Conservation (phyloP, 1,140 invertebrate genomes). For the Drosophila sturtevanti region DNA sequence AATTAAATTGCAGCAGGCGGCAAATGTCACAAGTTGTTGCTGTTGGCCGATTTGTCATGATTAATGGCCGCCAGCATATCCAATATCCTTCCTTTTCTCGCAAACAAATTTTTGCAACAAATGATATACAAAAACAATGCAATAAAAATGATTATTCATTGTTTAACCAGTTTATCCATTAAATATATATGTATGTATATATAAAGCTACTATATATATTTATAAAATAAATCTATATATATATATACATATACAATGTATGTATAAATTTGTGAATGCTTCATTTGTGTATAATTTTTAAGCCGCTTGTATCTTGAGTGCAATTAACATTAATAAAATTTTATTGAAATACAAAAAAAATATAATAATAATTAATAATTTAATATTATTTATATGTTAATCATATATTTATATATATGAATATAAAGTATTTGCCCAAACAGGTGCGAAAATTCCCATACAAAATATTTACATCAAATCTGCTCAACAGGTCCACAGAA, state of each 20-base stretch:
- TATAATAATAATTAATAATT: too few relatives aligned
- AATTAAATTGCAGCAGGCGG: constrained; percentile 56
- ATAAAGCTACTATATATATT: background rate
- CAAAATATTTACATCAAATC: too few relatives aligned
- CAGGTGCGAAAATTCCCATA: too few relatives aligned
- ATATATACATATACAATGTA: background rate
- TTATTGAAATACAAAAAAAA: background rate
- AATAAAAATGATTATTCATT: constrained; percentile 16
- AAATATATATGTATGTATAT: background rate
- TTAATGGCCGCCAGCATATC: constrained; percentile 27
- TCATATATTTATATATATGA: too few relatives aligned
- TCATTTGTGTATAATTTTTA: constrained; percentile 16
- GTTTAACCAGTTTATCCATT: constrained; percentile 11
- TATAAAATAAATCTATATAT: background rate
- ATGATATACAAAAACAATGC: background rate
- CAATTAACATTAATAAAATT: constrained; percentile 31
- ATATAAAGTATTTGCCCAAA: too few relatives aligned
- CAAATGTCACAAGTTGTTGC: constrained; percentile 47
- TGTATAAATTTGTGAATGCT: background rate
- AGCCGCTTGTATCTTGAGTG: constrained; percentile 47
- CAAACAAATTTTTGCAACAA: background rate
- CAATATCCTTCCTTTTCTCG: constrained; percentile 9
- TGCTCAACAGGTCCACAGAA: too few relatives aligned
- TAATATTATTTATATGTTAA: too few relatives aligned
- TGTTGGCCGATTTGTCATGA: constrained; percentile 33